Evolutionary conservation across 2,113 vertebrate species (phyloP).

Genomic region (Pleuronectes platessa): DNA sequence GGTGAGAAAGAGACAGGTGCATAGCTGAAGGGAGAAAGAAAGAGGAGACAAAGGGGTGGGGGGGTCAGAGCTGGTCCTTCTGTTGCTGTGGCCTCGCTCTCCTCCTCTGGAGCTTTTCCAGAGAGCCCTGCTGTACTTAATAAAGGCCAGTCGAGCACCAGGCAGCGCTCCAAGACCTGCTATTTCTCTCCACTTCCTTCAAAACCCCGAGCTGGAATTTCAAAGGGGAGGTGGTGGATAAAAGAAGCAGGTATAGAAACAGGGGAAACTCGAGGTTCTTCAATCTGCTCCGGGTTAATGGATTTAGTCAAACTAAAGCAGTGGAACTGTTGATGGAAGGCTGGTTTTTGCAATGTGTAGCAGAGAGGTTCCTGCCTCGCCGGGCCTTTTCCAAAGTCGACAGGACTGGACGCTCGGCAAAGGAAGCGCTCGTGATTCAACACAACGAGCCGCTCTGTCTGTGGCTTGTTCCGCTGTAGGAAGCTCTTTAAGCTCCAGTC

Average conservation of each 20-base stretch:
- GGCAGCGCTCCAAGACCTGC: slow-evolving; percentile 86
- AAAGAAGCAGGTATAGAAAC: slow-evolving; percentile 46
- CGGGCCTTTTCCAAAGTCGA: slow-evolving; percentile 9
- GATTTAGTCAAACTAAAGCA: slow-evolving; percentile 25
- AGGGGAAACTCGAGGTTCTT: slow-evolving; percentile 38
- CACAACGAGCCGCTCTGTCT: slow-evolving; percentile 13
- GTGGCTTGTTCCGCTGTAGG: slow-evolving; percentile 23
- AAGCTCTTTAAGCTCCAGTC: slow-evolving; percentile 35
- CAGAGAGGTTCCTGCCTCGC: neutral
- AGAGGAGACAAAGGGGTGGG: slow-evolving; percentile 41
- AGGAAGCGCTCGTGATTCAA: slow-evolving; percentile 2
- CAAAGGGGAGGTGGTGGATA: slow-evolving; percentile 36
- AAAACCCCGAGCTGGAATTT: slow-evolving; percentile 80
- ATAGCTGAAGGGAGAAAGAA: slow-evolving; percentile 70
- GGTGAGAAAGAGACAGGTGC: slow-evolving; percentile 73
- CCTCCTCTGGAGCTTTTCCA: slow-evolving; percentile 86
- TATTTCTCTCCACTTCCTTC: slow-evolving; percentile 85
- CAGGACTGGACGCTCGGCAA: slow-evolving; percentile 3
- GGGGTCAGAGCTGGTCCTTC: slow-evolving; percentile 65
- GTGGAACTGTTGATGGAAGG: slow-evolving; percentile 26
- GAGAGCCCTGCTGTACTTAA: slow-evolving; percentile 87
- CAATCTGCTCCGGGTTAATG: slow-evolving; percentile 27
- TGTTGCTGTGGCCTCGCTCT: slow-evolving; percentile 73
- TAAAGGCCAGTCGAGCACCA: slow-evolving; percentile 89
- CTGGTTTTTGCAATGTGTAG: slow-evolving; percentile 23